Conservation (phyloP, 2,113 vertebrate genomes). For the Hylia prasina region DNA sequence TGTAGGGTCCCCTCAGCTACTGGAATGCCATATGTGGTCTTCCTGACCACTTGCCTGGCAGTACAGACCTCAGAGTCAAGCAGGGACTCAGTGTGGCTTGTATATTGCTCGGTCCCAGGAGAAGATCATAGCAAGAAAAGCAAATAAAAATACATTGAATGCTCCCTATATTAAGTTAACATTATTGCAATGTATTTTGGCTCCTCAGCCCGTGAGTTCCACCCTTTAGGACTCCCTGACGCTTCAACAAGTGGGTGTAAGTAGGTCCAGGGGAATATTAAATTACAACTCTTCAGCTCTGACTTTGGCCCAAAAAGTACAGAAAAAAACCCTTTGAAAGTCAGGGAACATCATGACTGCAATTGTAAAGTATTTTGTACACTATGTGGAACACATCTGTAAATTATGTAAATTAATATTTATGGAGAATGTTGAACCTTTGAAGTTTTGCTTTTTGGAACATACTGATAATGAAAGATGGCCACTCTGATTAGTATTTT, state of each 20-base stretch:
- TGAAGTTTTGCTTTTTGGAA: conserved; percentile 10
- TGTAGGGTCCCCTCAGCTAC: background rate
- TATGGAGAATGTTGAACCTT: background rate
- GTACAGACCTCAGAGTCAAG: background rate
- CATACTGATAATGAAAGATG: background rate
- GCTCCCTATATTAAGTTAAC: background rate
- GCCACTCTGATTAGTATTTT: conserved; percentile 10
- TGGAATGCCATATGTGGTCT: background rate
- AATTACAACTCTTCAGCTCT: background rate
- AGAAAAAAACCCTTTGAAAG: background rate
- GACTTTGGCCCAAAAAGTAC: background rate
- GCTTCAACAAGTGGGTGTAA: conserved; percentile 42
- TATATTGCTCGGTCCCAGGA: background rate
- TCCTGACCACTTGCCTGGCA: background rate
- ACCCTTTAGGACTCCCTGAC: background rate
- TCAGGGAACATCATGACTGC: background rate
- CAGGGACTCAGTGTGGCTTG: background rate
- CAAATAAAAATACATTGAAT: background rate
- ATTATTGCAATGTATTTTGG: conserved; percentile 4
- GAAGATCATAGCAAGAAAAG: background rate
- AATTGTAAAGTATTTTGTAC: conserved; percentile 2
- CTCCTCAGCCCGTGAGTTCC: background rate
- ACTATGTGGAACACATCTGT: background rate
- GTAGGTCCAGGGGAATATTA: conserved; percentile 13
- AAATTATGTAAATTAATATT: conserved; percentile 46